Conservation (phyloP, 2,113 vertebrate species). For the Tauraco erythrolophus region DNA sequence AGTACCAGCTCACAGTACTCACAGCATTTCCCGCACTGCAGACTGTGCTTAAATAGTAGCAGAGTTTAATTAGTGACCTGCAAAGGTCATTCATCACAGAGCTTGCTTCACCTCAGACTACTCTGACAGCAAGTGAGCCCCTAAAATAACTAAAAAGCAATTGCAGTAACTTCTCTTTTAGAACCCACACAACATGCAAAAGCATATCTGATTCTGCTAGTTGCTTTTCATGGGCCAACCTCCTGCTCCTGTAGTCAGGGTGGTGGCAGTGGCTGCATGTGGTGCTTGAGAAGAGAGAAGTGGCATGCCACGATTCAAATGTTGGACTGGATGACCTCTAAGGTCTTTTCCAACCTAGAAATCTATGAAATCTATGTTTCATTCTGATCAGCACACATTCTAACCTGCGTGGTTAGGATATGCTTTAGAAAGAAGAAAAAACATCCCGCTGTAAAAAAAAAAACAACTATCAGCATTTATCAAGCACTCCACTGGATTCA, state of each 20-base stretch:
- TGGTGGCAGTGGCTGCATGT: neutral
- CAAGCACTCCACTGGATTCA: slow-evolving; percentile 16
- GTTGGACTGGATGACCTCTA: too few species aligned
- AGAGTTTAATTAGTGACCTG: neutral
- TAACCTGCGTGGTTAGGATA: neutral
- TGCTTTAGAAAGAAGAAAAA: neutral
- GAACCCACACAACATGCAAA: neutral
- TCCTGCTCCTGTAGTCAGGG: neutral
- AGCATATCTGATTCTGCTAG: neutral
- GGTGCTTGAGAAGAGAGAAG: neutral
- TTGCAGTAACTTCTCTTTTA: neutral
- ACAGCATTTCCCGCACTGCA: neutral
- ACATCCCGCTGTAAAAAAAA: neutral
- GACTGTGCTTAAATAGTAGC: neutral
- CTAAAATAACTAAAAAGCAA: neutral
- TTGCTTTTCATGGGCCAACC: neutral
- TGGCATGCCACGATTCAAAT: neutral
- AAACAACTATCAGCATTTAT: slow-evolving; percentile 39
- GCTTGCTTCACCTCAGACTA: neutral
- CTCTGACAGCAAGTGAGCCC: neutral
- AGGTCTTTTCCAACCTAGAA: too few species aligned
- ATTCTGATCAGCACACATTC: neutral
- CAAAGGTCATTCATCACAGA: neutral
- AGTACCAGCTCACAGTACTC: neutral
- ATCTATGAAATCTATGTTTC: too few species aligned